A percentile compares a stretch with the other conserved stretches of the same genome.
Conservation (phyloP, 2,113 vertebrate species). For the Thoracochromis brauschi region DNA sequence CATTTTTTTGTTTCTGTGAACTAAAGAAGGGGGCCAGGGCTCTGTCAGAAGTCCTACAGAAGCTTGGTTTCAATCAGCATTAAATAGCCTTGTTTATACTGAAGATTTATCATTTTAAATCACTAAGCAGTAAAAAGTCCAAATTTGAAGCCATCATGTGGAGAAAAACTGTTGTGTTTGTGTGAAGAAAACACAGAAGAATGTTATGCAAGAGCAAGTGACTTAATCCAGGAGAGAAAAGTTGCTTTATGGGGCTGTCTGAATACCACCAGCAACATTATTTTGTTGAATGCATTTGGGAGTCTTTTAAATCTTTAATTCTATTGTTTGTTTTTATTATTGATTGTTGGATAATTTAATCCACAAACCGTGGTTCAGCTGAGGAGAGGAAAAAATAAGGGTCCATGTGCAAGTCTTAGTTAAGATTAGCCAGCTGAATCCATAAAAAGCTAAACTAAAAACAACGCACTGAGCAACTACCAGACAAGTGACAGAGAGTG, state of each 20-base stretch:
- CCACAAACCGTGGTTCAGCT: background rate
- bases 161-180: background rate
- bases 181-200: background rate
- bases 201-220: background rate
- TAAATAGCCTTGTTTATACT: background rate
- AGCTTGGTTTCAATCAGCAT: slow-evolving; percentile 12
- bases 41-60: background rate
- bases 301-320: background rate
- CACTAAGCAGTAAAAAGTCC: background rate
- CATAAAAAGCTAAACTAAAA: background rate
- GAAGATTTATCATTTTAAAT: background rate
- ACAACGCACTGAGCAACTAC: background rate
- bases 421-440: background rate
- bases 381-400: background rate
- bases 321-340: background rate
- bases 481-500: background rate
- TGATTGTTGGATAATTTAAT: background rate
- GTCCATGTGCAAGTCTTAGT: background rate
- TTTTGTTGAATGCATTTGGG: background rate
- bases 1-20: background rate
- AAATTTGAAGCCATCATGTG: background rate
- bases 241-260: background rate
- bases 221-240: background rate
- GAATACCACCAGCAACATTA: background rate
- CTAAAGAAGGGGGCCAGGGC: background rate